Evolutionary conservation across 2,113 vertebrate genomes (phyloP), one percentile per base, ranked within the genome.

Genomic region (Excalfactoria chinensis): DNA sequence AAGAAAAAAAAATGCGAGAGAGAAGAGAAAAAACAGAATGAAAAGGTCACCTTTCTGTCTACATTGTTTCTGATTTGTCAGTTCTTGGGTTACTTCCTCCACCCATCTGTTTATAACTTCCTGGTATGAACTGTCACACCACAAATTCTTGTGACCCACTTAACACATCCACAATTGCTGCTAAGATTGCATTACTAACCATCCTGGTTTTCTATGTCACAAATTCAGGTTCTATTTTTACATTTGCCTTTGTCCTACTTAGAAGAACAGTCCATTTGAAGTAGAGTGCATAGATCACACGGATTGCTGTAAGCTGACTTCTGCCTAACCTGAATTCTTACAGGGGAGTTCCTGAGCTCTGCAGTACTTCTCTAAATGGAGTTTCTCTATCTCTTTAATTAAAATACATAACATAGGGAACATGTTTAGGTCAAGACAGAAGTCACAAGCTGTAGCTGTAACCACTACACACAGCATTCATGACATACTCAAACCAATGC

Each of bases 101-200:
- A 91, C 32, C 10, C 43, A 48, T 83, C 94, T 96, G 83, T 96
- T 93, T 89, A 88, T 95, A 96, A 67, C 67, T 89, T 93, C 84
- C 74, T 76, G 51, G 71, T 86, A 82, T 95, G 92, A 94, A 87
- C 81, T 82, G 95, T 92, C 86, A 89, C 43, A 89, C 93, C 94
- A 80, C 93, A 93, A 87, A 85, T 43, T 87, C 87, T 40, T 80
- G 74, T 89, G 95, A 96, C 91, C 86, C 43, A 91, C 40, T 84
- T 94, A 76, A 37, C 75, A 73, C 20, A 7, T 76, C 79, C 4
- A 55, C 82, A 83, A 34, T 79, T 85, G 60, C 44, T 80, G 85
- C 87, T 85, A 87, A 73, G 55, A 91, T 37, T 93, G 78, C 68
- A 73, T 37, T 93, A 93, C 69, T 92, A 94, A 90, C 35, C 21